Conservation (phyloP, 2,113 vertebrate genomes). For the Bettongia penicillata region DNA sequence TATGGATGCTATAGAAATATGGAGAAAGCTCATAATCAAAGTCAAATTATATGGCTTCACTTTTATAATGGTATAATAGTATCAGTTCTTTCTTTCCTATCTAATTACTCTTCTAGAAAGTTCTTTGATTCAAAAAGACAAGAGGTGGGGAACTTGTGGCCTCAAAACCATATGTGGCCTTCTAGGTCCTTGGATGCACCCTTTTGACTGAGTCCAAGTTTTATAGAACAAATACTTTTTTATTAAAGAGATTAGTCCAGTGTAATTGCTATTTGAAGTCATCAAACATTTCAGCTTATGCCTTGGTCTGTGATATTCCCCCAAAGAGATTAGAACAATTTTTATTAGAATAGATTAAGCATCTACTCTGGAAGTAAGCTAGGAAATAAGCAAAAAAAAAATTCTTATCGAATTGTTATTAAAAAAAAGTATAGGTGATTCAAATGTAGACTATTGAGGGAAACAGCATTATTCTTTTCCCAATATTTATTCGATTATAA, state of each 20-base stretch:
- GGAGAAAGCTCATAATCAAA: not conserved
- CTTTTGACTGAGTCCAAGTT: no score
- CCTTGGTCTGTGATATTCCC: not conserved
- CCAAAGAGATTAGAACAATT: not conserved
- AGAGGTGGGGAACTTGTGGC: no score
- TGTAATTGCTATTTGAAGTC: not conserved
- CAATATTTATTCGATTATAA: not conserved
- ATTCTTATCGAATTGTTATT: not conserved
- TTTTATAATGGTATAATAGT: not conserved
- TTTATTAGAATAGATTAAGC: not conserved
- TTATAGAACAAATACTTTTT: no score
- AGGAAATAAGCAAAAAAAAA: not conserved
- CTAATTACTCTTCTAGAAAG: not conserved
- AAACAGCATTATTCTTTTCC: not conserved
- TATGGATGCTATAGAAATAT: not conserved
- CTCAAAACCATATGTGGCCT: no score
- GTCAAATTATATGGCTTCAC: not conserved
- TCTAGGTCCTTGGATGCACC: no score
- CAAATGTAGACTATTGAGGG: not conserved
- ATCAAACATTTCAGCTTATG: not conserved
- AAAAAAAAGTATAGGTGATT: not conserved
- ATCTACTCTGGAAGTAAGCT: not conserved
- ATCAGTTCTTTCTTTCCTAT: not conserved
- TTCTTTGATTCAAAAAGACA: not conserved
- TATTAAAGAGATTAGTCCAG: not conserved